Conservation (phyloP, 2,113 vertebrate genomes). For the Illadopsis cleaveri region DNA sequence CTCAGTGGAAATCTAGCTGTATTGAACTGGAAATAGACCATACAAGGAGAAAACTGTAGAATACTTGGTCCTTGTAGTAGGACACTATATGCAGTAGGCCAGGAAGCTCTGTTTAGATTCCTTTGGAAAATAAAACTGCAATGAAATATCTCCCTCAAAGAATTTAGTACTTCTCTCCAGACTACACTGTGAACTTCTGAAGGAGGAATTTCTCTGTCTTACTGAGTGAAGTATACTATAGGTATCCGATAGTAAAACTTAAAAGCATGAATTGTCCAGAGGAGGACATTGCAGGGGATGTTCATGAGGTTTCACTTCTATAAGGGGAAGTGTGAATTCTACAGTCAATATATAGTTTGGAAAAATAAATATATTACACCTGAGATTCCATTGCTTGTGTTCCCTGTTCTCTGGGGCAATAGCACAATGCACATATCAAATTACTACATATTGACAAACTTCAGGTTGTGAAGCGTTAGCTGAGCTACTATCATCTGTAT, state of each 20-base stretch:
- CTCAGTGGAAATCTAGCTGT: slow-evolving; percentile 46
- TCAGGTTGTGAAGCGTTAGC: not conserved
- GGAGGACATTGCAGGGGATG: not conserved
- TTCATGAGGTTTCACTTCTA: not conserved
- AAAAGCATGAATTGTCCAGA: not conserved
- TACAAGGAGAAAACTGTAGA: slow-evolving; percentile 40
- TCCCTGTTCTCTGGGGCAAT: not conserved
- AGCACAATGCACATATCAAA: not conserved
- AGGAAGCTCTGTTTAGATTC: not conserved
- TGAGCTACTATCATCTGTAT: not conserved
- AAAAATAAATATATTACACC: not conserved
- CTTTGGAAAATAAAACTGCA: not conserved
- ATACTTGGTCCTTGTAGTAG: not conserved
- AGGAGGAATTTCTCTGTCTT: not conserved
- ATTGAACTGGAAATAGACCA: slow-evolving; percentile 39
- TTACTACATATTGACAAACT: not conserved
- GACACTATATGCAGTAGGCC: not conserved
- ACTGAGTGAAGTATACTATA: not conserved
- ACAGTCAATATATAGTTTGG: not conserved
- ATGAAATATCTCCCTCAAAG: not conserved
- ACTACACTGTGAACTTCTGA: not conserved
- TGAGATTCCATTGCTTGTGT: not conserved
- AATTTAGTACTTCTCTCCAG: not conserved
- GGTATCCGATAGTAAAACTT: not conserved
- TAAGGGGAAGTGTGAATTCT: accelerated